Percentiles rank a stretch among this genome's conserved stretches.
Conservation (phyloP, 1,140 invertebrate genomes). For the Bilobella aurantiaca region DNA sequence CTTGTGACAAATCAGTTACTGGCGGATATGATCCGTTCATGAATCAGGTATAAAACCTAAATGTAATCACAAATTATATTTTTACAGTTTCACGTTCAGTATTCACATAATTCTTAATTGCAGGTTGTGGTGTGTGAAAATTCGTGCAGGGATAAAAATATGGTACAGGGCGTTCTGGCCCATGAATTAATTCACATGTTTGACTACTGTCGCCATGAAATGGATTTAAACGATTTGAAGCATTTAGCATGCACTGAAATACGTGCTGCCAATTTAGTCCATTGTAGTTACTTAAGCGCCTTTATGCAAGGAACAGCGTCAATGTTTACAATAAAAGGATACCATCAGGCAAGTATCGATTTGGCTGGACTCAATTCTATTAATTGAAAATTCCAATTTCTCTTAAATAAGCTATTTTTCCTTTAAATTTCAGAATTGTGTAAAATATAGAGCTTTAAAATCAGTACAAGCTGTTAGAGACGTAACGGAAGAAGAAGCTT, state of each 20-base stretch:
- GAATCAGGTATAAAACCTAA: conserved; percentile 57
- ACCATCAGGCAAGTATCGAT: conserved; percentile 51
- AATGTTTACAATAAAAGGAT: conserved; percentile 57
- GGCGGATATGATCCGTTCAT: conserved; percentile 83
- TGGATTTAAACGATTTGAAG: conserved; percentile 81
- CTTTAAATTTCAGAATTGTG: conserved; percentile 66
- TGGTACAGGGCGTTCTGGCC: conserved; percentile 64
- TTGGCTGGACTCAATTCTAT: not conserved
- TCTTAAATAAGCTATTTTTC: not conserved
- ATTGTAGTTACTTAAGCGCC: conserved; percentile 78
- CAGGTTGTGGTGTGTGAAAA: conserved; percentile 89
- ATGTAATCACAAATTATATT: not conserved
- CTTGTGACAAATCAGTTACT: conserved; percentile 66
- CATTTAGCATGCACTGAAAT: conserved; percentile 94
- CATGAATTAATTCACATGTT: conserved; percentile 97
- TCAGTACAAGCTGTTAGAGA: conserved; percentile 72
- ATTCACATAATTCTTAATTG: conserved; percentile 35
- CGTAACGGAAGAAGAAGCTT: conserved; percentile 58
- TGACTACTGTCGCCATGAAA: conserved; percentile 77
- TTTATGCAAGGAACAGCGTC: conserved; percentile 63
- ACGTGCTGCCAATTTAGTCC: conserved; percentile 76
- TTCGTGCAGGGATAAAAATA: conserved; percentile 50
- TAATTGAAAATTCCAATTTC: not conserved
- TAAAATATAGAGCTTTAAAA: conserved; percentile 70
- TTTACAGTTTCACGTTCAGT: too few species aligned